Conservation (phyloP, 1,140 invertebrate genomes). For the Leptinotarsa defecta region DNA sequence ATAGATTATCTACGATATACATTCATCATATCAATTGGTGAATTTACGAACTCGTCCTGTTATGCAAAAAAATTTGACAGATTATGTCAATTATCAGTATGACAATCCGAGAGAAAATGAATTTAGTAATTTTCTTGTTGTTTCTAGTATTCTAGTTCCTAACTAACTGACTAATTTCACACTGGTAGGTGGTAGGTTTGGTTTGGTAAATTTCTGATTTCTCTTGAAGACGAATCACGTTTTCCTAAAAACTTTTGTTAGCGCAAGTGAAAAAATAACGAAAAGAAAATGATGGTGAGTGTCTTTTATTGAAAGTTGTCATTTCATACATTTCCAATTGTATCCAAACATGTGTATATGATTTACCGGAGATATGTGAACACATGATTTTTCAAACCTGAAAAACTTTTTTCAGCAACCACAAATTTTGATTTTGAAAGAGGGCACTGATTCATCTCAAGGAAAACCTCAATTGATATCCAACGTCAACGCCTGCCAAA, state of each 20-base stretch:
- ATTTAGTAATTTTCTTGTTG: no score
- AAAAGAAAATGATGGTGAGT: neutral
- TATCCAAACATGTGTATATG: neutral
- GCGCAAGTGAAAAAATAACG: neutral
- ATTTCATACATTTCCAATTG: neutral
- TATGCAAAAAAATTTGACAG: no score
- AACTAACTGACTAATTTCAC: no score
- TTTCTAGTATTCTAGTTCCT: no score
- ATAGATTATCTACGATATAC: no score
- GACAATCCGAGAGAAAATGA: no score
- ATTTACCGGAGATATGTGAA: neutral
- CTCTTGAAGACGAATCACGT: neutral
- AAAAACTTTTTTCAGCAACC: conserved; percentile 76
- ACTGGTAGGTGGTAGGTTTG: no score
- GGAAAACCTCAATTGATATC: conserved; percentile 95
- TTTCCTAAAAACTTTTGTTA: neutral
- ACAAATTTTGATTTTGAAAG: conserved; percentile 96
- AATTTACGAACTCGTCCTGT: no score
- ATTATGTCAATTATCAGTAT: no score
- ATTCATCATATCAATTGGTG: no score
- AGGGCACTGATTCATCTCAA: conserved; percentile 96
- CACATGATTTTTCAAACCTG: neutral
- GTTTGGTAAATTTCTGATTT: no score
- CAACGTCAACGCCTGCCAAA: conserved; percentile 99
- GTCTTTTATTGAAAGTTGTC: neutral